Evolutionary conservation across 2,797 vertebrate species (phyloP).

Genomic region (Sebastes goodei): DNA sequence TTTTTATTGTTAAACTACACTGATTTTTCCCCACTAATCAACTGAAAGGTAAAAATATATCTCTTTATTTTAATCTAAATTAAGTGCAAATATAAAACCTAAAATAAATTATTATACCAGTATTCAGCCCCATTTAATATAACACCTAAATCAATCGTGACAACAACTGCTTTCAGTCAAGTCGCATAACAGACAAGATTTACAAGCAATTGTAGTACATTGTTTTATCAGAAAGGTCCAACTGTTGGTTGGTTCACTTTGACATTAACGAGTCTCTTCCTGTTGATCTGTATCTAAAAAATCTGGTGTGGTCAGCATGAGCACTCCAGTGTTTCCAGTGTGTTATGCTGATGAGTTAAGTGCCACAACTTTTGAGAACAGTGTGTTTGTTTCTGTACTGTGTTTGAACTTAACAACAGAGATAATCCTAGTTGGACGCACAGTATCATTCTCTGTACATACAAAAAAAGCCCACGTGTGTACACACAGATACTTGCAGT

Average conservation of each 20-base stretch:
- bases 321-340: too few species aligned
- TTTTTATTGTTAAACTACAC: neutral
- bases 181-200: neutral
- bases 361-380: neutral
- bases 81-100: neutral
- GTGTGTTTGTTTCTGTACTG: slow-evolving; percentile 13
- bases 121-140: neutral
- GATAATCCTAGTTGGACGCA: neutral
- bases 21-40: neutral
- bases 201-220: neutral
- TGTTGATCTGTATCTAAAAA: neutral
- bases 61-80: neutral
- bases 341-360: neutral
- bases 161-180: neutral
- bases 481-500: slow-evolving; percentile 30
- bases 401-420: slow-evolving; percentile 4
- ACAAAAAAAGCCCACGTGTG: slow-evolving; percentile 8
- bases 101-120: neutral
- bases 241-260: neutral
- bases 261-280: neutral
- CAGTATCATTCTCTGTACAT: slow-evolving; percentile 17
- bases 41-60: neutral
- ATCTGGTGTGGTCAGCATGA: neutral
- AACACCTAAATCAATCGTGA: neutral
- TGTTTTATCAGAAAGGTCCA: neutral